These are phyloP conservation scores for Acromyrmex heyeri DNA, from an alignment of 1,140 invertebrate species.

Conservation along the genomic window DNA sequence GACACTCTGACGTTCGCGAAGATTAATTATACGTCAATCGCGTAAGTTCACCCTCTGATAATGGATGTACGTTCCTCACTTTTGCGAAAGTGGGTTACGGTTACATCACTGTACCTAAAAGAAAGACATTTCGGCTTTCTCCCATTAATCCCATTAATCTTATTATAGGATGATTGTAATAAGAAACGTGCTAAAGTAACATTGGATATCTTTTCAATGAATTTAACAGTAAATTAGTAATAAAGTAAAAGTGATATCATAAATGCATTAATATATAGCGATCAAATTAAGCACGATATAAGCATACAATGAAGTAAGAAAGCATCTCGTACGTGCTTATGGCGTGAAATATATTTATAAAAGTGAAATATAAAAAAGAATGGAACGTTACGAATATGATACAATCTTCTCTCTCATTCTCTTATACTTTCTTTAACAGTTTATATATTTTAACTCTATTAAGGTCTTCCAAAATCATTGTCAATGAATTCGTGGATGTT, in stretches of 20 bases:
- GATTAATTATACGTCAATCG: conserved; percentile 57
- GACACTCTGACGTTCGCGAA: conserved; percentile 12
- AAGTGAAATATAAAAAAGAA: background rate
- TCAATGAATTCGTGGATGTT: background rate
- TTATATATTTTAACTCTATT: background rate
- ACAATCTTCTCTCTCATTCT: background rate
- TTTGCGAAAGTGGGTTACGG: conserved; percentile 23
- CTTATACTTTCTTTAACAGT: background rate
- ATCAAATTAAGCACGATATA: background rate
- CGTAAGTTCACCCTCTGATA: conserved; percentile 31
- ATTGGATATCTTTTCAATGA: background rate
- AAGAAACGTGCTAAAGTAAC: background rate
- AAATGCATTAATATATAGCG: background rate
- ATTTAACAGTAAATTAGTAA: background rate
- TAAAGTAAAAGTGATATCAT: background rate
- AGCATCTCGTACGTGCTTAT: background rate
- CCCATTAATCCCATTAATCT: background rate
- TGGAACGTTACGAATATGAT: background rate
- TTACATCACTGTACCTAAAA: background rate
- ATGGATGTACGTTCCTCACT: conserved; percentile 10
- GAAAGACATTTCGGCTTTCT: background rate
- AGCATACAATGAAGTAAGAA: background rate
- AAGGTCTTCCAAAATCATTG: background rate
- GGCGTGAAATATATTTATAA: background rate
- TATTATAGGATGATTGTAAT: background rate